Evolutionary conservation across 53 echinoderm and acorn worm genomes (phyloP).

Genomic region (Stichopus horrens): DNA sequence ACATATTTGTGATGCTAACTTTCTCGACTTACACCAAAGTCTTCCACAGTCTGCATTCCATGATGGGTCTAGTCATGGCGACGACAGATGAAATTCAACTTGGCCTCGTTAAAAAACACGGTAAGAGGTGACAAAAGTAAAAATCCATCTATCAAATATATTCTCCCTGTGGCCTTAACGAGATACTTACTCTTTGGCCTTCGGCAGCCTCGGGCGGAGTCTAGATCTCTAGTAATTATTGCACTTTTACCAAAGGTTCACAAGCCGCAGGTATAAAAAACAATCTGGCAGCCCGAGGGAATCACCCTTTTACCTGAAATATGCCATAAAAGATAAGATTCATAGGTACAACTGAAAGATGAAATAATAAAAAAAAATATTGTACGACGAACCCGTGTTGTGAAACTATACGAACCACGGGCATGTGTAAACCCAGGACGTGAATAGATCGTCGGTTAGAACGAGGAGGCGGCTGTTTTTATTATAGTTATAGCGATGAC

Average conservation of each 20-base stretch:
- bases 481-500: no score
- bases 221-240: slow-evolving; percentile 1
- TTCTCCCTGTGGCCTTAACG: not conserved
- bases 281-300: slow-evolving; percentile 1
- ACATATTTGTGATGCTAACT: not conserved
- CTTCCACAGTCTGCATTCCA: not conserved
- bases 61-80: not conserved
- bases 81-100: not conserved
- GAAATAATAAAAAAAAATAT: no score
- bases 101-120: not conserved
- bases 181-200: slow-evolving; percentile 6
- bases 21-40: no score
- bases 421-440: no score
- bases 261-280: not conserved
- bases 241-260: not conserved
- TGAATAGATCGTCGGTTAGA: no score
- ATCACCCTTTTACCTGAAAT: slow-evolving; percentile 2
- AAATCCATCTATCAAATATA: not conserved
- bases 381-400: no score
- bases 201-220: not conserved
- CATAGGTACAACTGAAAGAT: no score
- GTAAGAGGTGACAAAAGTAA: not conserved
- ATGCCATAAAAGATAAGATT: not conserved
- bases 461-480: no score
- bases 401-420: no score